Conservation (phyloP, 64 coral and sea anemone genomes). For the Stichodactyla mertensii region DNA sequence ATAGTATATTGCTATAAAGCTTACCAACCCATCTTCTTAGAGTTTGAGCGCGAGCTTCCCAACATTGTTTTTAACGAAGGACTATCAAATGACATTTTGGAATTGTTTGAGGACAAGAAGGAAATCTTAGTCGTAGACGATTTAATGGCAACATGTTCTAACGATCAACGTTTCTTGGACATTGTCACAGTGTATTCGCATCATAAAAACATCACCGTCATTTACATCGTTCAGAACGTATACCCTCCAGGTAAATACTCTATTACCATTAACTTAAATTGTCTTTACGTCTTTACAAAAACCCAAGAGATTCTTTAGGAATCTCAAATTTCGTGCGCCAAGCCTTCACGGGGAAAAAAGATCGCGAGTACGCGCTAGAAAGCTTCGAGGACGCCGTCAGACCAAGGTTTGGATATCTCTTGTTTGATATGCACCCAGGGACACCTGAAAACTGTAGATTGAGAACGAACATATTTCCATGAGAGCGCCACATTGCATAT, state of each 20-base stretch:
- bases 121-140: conserved; percentile 34
- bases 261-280: conserved; percentile 20
- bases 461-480: not conserved
- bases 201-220: conserved; percentile 28
- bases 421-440: not conserved
- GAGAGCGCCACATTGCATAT: not conserved
- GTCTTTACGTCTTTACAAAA: conserved; percentile 43
- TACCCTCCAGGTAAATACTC: conserved; percentile 29
- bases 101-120: not conserved
- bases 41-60: not conserved
- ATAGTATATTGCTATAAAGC: not conserved
- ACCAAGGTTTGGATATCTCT: not conserved
- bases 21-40: too few relatives aligned
- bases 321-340: not conserved
- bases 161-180: conserved; percentile 11
- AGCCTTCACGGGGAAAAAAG: not conserved
- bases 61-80: conserved; percentile 16
- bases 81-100: not conserved
- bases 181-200: conserved; percentile 31
- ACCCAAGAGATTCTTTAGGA: conserved; percentile 15
- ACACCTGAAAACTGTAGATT: not conserved
- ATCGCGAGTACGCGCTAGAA: not conserved
- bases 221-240: conserved; percentile 22
- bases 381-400: not conserved
- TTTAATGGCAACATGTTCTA: not conserved